phyloP scores from a whole-genome alignment of 2,113 vertebrate genomes.

The Apodemus sylvaticus region DNA sequence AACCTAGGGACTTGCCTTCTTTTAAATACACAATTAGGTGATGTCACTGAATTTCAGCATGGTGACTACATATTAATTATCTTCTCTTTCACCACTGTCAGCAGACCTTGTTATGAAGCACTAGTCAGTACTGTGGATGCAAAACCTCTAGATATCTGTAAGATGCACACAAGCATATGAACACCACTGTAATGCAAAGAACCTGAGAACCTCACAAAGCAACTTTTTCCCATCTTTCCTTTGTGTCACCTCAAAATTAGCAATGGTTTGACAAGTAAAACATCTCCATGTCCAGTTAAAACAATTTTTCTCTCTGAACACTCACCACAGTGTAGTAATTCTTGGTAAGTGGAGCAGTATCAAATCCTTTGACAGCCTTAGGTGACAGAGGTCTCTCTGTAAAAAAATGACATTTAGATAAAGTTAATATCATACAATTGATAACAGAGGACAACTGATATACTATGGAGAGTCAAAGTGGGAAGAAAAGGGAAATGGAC shows the following conservation, averaged over 20 bases:
- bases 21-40: background rate
- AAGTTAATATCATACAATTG: constrained; percentile 51
- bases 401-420: constrained; percentile 64
- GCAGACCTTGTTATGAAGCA: constrained; percentile 22
- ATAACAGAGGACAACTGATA: constrained; percentile 8
- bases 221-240: constrained; percentile 14
- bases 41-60: constrained; percentile 2
- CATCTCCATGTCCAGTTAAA: background rate
- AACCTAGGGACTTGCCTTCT: constrained; percentile 46
- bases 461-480: background rate
- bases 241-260: constrained; percentile 26
- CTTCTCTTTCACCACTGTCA: background rate
- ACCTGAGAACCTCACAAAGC: background rate
- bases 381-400: constrained; percentile 96
- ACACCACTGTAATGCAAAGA: background rate
- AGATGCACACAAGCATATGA: constrained; percentile 17
- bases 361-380: constrained; percentile 92
- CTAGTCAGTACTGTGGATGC: background rate
- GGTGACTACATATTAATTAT: background rate
- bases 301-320: constrained; percentile 71
- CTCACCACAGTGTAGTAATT: constrained; percentile 98
- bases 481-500: constrained; percentile 29
- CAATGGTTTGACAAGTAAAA: constrained; percentile 10
- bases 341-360: constrained; percentile 93
- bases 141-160: background rate